Conservation (phyloP, 2,888 invertebrate species). For the Hemicrepidius hirtus region DNA sequence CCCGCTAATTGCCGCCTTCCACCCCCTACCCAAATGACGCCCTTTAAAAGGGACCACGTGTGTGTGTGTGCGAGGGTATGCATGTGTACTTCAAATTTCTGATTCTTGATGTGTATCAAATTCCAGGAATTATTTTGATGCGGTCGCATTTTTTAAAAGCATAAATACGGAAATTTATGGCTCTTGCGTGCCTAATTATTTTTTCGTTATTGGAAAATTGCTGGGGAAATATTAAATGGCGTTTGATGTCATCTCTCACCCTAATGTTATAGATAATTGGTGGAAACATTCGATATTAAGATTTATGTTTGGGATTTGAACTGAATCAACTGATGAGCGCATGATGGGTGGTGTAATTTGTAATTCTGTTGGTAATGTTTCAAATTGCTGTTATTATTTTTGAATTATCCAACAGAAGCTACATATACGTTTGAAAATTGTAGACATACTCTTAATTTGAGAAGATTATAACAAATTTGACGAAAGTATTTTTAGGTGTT, state of each 20-base stretch:
- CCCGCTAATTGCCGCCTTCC: conserved; percentile 72
- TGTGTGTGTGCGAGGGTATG: conserved; percentile 33
- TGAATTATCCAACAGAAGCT: no score
- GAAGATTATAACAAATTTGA: no score
- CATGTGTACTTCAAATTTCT: conserved; percentile 57
- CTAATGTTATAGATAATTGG: conserved; percentile 3
- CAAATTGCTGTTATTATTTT: no score
- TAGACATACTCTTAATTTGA: no score
- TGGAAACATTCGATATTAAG: conserved; percentile 17
- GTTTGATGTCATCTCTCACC: conserved; percentile 9
- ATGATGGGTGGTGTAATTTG: not conserved
- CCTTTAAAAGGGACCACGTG: conserved; percentile 56
- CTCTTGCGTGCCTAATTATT: conserved; percentile 59
- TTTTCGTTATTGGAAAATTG: conserved; percentile 51
- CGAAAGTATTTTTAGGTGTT: no score
- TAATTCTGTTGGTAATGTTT: no score
- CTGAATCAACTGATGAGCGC: not conserved
- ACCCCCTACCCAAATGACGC: conserved; percentile 63
- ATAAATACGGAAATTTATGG: conserved; percentile 55
- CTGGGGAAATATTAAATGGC: conserved; percentile 19
- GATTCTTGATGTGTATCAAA: conserved; percentile 61
- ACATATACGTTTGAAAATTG: no score
- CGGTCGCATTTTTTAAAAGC: conserved; percentile 46
- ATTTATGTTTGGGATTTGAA: conserved; percentile 12
- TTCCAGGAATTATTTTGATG: conserved; percentile 49